Base-by-base conservation (phyloP, 2,113 vertebrate species). In the Leptobrachium ailaonicum region DNA sequence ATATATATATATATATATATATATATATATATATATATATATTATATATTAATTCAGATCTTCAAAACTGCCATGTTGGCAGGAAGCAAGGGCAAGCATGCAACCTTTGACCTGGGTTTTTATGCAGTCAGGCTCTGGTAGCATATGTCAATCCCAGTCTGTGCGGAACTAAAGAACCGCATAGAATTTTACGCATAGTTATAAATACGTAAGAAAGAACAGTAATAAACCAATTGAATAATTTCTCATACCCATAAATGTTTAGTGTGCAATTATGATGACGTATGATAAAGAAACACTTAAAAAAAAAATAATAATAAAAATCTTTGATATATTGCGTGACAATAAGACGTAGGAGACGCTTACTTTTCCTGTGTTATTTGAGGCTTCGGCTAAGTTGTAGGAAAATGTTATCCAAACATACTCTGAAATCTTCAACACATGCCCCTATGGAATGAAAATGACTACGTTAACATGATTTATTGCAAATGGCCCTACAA, bases 391-490 rank as follows among this genome's bases (percentile, higher is more conserved):
- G 43, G 44, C 68, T 50, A 54, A 50, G 63, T 66, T 66, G n/a
- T 67, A 73, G 62, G 62, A 73, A 75, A 73, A 75, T 69, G n/a
- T 75, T 80, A 75, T 74, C 20, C 11, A n/a, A 69, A 9, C 64
- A 74, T 32, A 41, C 74, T 43, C 68, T 32, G 47, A 10, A 75
- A 68, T 74, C 71, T 68, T 80, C 79, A 40, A 47, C 64, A 69
- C 53, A 47, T 73, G 53, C 62, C 78, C 77, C 63, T 66, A 45
- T 62, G 64, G 79, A 85, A 84, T 85, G 82, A 89, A 89, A 88
- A 82, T 84, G 86, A 87, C 88, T 87, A 91, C 87, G 87, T 92
- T 92, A 92, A 91, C 87, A 88, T 93, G 90, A 94, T 94, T 94
- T 92, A 93, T 88, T 88, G 87, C 88, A 87, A 92, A 92, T 88